These are phyloP conservation scores for Callyntrura sp. DNA, from an alignment of 2,888 invertebrate species.

Conservation along the genomic window DNA sequence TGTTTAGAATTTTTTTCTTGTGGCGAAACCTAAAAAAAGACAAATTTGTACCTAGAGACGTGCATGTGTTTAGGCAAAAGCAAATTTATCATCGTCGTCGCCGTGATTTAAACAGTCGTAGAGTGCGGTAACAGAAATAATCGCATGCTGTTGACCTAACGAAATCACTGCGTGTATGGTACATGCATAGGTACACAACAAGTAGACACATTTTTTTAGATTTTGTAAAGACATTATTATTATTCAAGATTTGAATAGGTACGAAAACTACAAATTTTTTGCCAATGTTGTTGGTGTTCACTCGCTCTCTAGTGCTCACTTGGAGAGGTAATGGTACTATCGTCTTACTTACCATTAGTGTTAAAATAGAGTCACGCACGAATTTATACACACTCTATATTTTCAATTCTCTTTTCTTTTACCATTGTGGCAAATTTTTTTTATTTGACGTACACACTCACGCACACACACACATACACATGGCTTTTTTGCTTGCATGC, in stretches of 20 bases:
- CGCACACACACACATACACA: not conserved
- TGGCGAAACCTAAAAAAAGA: slow-evolving; percentile 27
- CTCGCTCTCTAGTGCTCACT: not conserved
- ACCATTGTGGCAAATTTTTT: slow-evolving; percentile 32
- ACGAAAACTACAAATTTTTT: too few relatives aligned
- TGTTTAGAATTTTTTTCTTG: slow-evolving; percentile 40
- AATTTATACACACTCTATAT: slow-evolving; percentile 47
- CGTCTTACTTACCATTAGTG: slow-evolving; percentile 25
- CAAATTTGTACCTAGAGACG: not conserved
- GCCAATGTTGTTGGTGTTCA: too few relatives aligned
- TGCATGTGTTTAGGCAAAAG: slow-evolving; percentile 17
- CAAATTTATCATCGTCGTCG: not conserved
- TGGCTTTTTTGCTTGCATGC: slow-evolving; percentile 16
- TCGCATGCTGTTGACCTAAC: slow-evolving; percentile 45
- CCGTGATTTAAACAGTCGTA: not conserved
- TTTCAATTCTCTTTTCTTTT: slow-evolving; percentile 11
- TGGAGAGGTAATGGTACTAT: slow-evolving; percentile 15
- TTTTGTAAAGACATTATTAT: not conserved
- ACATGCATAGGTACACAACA: not conserved
- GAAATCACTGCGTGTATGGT: not conserved
- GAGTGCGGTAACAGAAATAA: not conserved
- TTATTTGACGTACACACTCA: not conserved
- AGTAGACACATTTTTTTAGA: not conserved
- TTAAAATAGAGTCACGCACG: slow-evolving; percentile 52
- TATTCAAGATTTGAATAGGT: not conserved